Percentiles rank a stretch among this genome's conserved stretches.
Conservation (phyloP, 1,140 invertebrate genomes). For the Pachypsylla venusta region DNA sequence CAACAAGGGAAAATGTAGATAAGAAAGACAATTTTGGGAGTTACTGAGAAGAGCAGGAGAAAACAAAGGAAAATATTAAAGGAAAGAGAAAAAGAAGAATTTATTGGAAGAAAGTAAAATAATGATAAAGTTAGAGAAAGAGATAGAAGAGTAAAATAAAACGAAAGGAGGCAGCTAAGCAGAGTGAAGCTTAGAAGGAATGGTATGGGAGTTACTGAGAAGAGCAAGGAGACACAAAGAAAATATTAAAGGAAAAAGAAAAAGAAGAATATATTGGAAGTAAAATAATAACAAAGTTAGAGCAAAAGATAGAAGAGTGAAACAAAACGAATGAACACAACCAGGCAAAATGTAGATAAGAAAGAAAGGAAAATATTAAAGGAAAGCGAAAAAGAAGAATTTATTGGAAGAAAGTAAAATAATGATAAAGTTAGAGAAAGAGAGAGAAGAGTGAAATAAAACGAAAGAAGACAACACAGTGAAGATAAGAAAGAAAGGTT, state of each 20-base stretch:
- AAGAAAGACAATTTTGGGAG: not conserved
- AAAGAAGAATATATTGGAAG: too few species aligned
- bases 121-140: conserved; percentile 1
- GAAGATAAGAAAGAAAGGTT: too few species aligned
- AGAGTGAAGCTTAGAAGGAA: not conserved
- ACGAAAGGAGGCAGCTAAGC: not conserved
- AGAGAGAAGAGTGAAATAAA: not conserved
- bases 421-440: not conserved
- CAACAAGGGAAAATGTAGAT: not conserved
- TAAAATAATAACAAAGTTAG: not conserved
- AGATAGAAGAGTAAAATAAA: not conserved
- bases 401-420: not conserved
- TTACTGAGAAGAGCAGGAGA: not conserved
- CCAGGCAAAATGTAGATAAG: too few species aligned
- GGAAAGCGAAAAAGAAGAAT: not conserved
- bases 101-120: not conserved
- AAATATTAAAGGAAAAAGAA: not conserved
- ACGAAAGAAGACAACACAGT: not conserved
- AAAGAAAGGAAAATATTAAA: not conserved
- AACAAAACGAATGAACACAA: too few species aligned
- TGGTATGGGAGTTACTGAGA: not conserved
- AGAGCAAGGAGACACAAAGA: not conserved
- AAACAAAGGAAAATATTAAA: not conserved
- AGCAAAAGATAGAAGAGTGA: not conserved
- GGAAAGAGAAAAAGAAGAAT: conserved; percentile 5